phyloP scores from a whole-genome alignment of 2,797 vertebrate genomes.

The Silurus lanzhouensis region DNA sequence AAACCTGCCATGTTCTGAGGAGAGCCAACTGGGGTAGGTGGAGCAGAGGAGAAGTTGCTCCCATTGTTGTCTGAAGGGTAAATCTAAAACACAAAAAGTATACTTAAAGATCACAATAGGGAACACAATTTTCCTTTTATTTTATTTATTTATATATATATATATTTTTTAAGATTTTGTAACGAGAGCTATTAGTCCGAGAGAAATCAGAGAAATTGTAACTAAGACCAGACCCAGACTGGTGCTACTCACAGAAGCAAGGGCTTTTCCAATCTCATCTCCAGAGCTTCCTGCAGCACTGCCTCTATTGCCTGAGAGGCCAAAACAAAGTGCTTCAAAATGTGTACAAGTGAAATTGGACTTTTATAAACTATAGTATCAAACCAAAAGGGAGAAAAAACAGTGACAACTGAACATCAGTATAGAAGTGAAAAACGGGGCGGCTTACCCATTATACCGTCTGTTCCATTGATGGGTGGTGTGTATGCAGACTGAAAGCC shows the following conservation, averaged over 20 bases:
- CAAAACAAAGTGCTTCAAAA: neutral
- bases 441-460: constrained; percentile 83
- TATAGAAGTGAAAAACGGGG: neutral
- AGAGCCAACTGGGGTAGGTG: constrained; percentile 91
- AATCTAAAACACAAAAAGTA: constrained; percentile 75
- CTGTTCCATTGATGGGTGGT: constrained; percentile 82
- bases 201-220: neutral
- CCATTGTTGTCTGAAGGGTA: constrained; percentile 94
- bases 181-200: no score
- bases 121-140: no score
- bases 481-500: constrained; percentile 87
- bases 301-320: constrained; percentile 79
- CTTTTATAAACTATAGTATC: neutral
- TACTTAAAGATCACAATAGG: neutral
- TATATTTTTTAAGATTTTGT: no score
- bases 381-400: no score
- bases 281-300: constrained; percentile 88
- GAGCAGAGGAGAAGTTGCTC: constrained; percentile 88
- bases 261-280: constrained; percentile 94
- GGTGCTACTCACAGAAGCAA: constrained; percentile 87
- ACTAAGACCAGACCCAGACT: neutral
- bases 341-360: neutral
- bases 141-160: no score
- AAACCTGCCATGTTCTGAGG: constrained; percentile 92
- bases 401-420: no score